phyloP scores from a whole-genome alignment of 1,140 invertebrate species.

The Archivesica marissinica region DNA sequence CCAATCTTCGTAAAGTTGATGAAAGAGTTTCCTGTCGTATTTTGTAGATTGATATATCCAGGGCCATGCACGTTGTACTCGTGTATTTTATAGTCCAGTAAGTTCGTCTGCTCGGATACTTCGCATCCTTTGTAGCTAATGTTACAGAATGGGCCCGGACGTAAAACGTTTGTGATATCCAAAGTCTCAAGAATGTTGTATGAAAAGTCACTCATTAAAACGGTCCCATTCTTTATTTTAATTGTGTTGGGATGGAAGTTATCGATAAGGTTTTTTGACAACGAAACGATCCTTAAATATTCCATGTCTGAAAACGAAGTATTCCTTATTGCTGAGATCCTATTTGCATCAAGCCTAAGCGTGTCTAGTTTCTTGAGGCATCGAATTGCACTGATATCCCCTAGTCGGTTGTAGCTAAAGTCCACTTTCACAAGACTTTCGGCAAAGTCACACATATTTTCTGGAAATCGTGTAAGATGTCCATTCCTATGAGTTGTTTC shows the following conservation, averaged over 20 bases:
- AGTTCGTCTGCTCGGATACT: background rate
- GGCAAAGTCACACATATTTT: slow-evolving; percentile 22
- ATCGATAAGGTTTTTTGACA: background rate
- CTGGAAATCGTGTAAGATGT: slow-evolving; percentile 3
- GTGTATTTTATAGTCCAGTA: background rate
- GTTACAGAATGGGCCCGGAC: slow-evolving; percentile 12
- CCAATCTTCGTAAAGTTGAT: slow-evolving; percentile 19
- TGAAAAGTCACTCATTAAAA: background rate
- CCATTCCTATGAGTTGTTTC: slow-evolving; percentile 1
- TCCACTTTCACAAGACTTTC: slow-evolving; percentile 15
- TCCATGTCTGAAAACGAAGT: slow-evolving; percentile 1
- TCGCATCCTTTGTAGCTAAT: background rate
- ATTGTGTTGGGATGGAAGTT: background rate
- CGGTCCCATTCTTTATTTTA: background rate
- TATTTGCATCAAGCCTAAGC: slow-evolving; percentile 23
- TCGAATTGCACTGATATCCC: background rate
- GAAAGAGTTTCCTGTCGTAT: background rate
- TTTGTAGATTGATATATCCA: background rate
- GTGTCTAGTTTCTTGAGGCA: slow-evolving; percentile 18
- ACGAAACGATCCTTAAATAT: slow-evolving; percentile 4
- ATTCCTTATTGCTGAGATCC: slow-evolving; percentile 25
- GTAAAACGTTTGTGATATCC: slow-evolving; percentile 30
- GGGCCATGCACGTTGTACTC: slow-evolving; percentile 5
- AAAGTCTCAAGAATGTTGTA: slow-evolving; percentile 3
- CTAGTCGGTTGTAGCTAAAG: background rate